Conservation (phyloP, 2,113 vertebrate genomes). For the Gobiocypris rarus region DNA sequence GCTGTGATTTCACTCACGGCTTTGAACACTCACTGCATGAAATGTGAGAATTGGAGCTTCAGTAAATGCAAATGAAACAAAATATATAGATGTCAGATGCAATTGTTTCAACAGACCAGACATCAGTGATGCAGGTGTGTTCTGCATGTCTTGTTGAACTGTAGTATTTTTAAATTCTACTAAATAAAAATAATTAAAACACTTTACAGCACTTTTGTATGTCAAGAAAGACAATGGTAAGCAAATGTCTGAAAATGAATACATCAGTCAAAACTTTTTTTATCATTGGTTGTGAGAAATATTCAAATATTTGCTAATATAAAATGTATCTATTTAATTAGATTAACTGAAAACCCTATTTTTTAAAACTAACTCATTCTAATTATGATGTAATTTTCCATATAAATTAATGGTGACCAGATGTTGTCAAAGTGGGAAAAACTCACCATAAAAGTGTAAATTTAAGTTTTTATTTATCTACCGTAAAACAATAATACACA, state of each 20-base stretch:
- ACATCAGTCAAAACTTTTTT: not conserved
- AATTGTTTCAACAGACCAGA: not conserved
- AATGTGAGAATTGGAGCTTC: constrained; percentile 1
- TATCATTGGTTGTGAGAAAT: not conserved
- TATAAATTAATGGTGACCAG: not conserved
- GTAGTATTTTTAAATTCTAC: not conserved
- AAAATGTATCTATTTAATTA: no score
- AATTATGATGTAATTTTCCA: not conserved
- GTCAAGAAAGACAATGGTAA: no score
- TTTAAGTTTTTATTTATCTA: not conserved
- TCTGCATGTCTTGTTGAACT: not conserved
- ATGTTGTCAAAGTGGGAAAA: not conserved
- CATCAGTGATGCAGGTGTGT: not conserved
- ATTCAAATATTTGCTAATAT: not conserved
- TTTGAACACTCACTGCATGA: constrained; percentile 1
- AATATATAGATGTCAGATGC: not conserved
- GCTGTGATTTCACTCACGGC: not conserved
- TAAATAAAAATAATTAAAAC: not conserved
- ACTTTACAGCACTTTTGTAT: no score
- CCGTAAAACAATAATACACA: not conserved
- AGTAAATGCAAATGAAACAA: constrained; percentile 21
- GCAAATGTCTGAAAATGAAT: not conserved
- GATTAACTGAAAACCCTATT: no score
- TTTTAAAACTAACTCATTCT: no score
- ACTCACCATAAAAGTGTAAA: not conserved